Evolutionary conservation across 2,113 vertebrate species (phyloP), one percentile per base, ranked within the genome.

Genomic region (Cyrtonyx montezumae): DNA sequence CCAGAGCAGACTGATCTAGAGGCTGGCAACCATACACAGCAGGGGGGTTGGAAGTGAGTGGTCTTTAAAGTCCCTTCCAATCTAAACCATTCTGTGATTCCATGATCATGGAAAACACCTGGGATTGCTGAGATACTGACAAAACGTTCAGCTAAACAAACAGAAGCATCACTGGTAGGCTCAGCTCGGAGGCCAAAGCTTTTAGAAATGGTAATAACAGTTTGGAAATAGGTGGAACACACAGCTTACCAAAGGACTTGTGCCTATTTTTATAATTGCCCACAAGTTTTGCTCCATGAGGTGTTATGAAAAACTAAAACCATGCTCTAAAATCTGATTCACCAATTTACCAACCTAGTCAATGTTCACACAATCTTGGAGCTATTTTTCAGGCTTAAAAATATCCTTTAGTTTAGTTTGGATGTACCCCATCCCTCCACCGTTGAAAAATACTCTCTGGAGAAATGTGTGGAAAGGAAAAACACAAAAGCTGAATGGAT

Each of bases 381-480:
- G 32, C 49, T 58, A 82, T 69, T 89, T 84, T 79, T 76, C 42
- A 89, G 58, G 49, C 48, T 91, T 92, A 74, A 84, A 94, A 91
- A 42, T 69, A 62, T 3, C 20, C 18, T 75, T 68, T 62, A 51
- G 28, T 71, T 71, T 86, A 51, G 19, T 42, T 5, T 87, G 63
- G 62, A 82, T 93, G 30, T 32, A 30, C 17, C 4, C 3, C 36
- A 68, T 28, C 28, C 34, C 8, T 48, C 58, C n/a, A n/a, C 67
- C 49, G 15, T 2, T 77, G 48, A 83, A 82, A 93, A 90, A 63
- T 37, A 88, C 11, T 76, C 58, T 73, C 59, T 55, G 56, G 55
- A 66, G 65, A 92, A 80, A 87, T 23, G 37, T 16, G 37, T 43
- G 37, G 42, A 32, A 56, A 79, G 23, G 62, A 55, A 46, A 81